These are phyloP conservation scores for Himalopsyche japonica DNA, from an alignment of 2,888 invertebrate genomes.

Conservation along the genomic window DNA sequence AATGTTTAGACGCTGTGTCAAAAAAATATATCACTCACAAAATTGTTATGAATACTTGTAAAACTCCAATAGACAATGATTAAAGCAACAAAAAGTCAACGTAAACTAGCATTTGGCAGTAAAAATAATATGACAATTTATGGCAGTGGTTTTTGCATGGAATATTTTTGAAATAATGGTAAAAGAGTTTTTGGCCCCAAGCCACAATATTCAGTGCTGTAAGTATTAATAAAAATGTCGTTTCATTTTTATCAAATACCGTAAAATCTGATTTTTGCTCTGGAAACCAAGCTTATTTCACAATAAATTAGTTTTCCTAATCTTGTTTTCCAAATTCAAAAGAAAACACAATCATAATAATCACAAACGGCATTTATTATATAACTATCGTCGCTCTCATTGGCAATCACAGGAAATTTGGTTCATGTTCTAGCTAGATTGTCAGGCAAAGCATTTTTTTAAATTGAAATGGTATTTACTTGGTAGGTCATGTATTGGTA, in stretches of 20 bases:
- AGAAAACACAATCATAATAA: too few species aligned
- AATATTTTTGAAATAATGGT: neutral
- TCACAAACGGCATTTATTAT: too few species aligned
- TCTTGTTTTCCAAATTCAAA: too few species aligned
- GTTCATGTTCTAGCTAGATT: too few species aligned
- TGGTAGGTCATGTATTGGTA: too few species aligned
- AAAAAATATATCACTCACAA: neutral
- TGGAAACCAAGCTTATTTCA: too few species aligned
- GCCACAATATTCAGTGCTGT: neutral
- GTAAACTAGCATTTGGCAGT: neutral
- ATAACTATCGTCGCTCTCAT: too few species aligned
- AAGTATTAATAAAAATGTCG: neutral
- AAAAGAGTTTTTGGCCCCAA: neutral
- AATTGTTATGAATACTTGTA: neutral
- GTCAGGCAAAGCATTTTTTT: too few species aligned
- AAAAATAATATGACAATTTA: neutral
- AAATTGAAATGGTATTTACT: too few species aligned
- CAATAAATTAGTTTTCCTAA: too few species aligned
- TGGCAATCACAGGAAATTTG: too few species aligned
- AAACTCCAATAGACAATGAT: neutral
- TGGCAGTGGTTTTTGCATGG: neutral
- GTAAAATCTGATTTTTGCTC: neutral
- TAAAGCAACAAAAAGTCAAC: neutral
- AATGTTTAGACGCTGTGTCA: neutral
- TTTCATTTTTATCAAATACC: neutral